A percentile compares a stretch with the other conserved stretches of the same genome.
Conservation (phyloP, 2,113 vertebrate species). For the Chaenogobius annularis region DNA sequence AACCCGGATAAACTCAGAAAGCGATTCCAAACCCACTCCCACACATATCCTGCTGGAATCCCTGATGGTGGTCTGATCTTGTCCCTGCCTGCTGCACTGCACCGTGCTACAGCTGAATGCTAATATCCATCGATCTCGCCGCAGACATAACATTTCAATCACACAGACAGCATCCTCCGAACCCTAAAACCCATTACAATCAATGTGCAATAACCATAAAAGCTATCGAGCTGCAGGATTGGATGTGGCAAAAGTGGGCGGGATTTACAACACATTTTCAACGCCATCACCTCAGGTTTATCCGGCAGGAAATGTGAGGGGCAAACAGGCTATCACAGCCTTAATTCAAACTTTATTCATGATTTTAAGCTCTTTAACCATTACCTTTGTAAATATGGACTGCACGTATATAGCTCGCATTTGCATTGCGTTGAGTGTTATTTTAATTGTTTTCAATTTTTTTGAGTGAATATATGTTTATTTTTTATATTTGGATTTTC, state of each 20-base stretch:
- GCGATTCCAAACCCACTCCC: neutral
- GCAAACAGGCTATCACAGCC: conserved; percentile 31
- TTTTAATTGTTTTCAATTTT: too few species aligned
- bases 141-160: conserved; percentile 53
- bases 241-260: neutral
- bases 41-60: neutral
- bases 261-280: conserved; percentile 18
- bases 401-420: too few species aligned
- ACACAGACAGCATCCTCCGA: conserved; percentile 38
- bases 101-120: conserved; percentile 30
- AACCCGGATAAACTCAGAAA: neutral
- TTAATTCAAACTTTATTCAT: conserved; percentile 50
- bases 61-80: neutral
- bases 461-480: too few species aligned
- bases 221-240: conserved; percentile 36
- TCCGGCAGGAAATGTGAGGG: conserved; percentile 21
- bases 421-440: too few species aligned
- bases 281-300: conserved; percentile 3
- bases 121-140: conserved; percentile 55
- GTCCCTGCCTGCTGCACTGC: conserved; percentile 11
- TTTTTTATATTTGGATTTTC: too few species aligned
- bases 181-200: conserved; percentile 49
- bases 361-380: too few species aligned
- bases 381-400: too few species aligned
- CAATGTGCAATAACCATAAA: conserved; percentile 65